Conservation (phyloP, 2,888 invertebrate species). For the Ormyrus rosae region DNA sequence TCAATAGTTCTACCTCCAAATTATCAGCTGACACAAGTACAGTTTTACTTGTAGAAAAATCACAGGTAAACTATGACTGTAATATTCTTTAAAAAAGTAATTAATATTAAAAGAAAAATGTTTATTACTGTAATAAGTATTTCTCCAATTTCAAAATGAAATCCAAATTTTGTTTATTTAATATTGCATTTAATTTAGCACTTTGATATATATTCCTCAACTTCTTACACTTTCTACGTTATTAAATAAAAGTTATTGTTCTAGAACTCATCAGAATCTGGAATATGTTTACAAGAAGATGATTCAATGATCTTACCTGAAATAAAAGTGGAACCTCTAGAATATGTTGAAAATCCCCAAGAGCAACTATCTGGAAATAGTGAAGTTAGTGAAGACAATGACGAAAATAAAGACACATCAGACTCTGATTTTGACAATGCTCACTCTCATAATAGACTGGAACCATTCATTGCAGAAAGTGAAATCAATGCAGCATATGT, state of each 20-base stretch:
- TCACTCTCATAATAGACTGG: too few relatives aligned
- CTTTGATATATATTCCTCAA: constrained; percentile 32
- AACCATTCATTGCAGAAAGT: too few relatives aligned
- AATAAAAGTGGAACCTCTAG: constrained; percentile 71
- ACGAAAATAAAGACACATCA: too few relatives aligned
- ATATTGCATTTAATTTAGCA: too few relatives aligned
- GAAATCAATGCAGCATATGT: too few relatives aligned
- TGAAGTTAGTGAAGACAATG: too few relatives aligned
- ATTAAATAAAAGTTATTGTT: not conserved
- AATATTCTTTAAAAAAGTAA: not conserved
- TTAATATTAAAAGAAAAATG: too few relatives aligned
- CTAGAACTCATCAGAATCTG: constrained; percentile 20
- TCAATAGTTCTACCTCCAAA: constrained; percentile 4
- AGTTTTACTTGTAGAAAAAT: constrained; percentile 17
- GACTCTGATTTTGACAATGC: too few relatives aligned
- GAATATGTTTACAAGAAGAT: constrained; percentile 56
- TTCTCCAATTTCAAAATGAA: too few relatives aligned
- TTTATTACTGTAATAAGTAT: too few relatives aligned
- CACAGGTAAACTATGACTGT: constrained; percentile 11
- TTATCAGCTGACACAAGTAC: constrained; percentile 38
- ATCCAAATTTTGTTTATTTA: too few relatives aligned
- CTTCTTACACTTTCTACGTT: constrained; percentile 57
- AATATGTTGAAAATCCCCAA: constrained; percentile 66
- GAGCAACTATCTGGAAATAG: too few relatives aligned
- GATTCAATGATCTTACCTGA: constrained; percentile 62